Evolutionary conservation across 2,797 vertebrate species (phyloP).

Genomic region (Ctenochaetus hawaiiensis): DNA sequence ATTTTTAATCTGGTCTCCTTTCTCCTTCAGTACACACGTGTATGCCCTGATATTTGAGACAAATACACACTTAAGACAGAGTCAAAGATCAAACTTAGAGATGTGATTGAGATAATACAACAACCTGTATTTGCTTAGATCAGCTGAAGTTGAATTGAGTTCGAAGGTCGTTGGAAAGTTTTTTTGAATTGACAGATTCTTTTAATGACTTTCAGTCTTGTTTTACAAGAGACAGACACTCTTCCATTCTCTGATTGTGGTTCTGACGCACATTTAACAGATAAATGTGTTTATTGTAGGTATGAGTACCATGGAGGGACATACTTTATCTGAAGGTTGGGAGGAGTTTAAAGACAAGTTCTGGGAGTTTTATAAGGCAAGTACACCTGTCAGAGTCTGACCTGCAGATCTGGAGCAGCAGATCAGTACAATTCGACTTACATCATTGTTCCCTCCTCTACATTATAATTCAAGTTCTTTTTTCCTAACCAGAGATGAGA

Average conservation of each 20-base stretch:
- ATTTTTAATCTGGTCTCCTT: too few species aligned
- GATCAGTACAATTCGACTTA: not conserved
- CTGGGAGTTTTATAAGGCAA: conserved; percentile 95
- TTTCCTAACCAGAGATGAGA: not conserved
- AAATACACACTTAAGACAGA: not conserved
- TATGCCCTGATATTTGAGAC: not conserved
- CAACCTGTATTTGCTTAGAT: not conserved
- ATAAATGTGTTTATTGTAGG: conserved; percentile 80
- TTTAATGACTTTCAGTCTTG: not conserved
- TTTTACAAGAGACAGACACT: conserved; percentile 14
- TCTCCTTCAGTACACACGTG: too few species aligned
- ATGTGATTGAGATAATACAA: conserved; percentile 13
- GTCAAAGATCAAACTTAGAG: conserved; percentile 55
- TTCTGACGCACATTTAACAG: conserved; percentile 51
- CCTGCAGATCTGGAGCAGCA: not conserved
- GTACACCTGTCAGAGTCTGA: conserved; percentile 19
- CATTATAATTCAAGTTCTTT: not conserved
- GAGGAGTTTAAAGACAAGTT: conserved; percentile 91
- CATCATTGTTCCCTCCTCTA: not conserved
- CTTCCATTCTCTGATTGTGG: conserved; percentile 25
- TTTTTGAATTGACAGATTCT: not conserved
- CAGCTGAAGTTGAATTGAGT: conserved; percentile 3
- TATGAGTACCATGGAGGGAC: conserved; percentile 89
- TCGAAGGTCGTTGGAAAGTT: conserved; percentile 39
- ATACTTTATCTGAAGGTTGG: conserved; percentile 82